Percentiles rank a stretch among this genome's conserved stretches.
Evolutionary conservation across 2,888 invertebrate species (phyloP).

Genomic region (Mythimna vitellina): DNA sequence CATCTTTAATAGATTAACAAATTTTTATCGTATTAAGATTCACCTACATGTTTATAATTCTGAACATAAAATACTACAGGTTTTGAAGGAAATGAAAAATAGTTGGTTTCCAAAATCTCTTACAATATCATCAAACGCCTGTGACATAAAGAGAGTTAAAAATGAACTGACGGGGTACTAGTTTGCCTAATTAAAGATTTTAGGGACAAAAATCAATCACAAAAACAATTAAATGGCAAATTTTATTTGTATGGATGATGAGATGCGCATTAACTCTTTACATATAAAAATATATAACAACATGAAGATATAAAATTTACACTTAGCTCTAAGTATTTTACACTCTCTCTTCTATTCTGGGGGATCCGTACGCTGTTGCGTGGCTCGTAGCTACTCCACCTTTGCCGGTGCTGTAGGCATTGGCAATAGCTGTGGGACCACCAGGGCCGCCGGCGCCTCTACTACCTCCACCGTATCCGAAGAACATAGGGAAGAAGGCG

Average conservation of each 20-base stretch:
- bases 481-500: constrained; percentile 93
- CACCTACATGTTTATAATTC: too few species aligned
- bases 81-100: too few species aligned
- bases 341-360: constrained; percentile 83
- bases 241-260: constrained; percentile 56
- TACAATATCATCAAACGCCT: background rate
- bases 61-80: too few species aligned
- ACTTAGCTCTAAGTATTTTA: constrained; percentile 67
- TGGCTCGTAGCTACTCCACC: constrained; percentile 94
- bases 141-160: background rate
- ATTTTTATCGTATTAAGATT: too few species aligned
- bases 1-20: too few species aligned
- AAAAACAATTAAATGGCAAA: constrained; percentile 39
- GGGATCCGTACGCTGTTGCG: constrained; percentile 93
- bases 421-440: constrained; percentile 93
- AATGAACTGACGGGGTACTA: background rate
- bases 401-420: constrained; percentile 93
- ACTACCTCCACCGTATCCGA: constrained; percentile 86
- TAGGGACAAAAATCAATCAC: constrained; percentile 11
- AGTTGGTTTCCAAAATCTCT: too few species aligned
- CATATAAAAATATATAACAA: constrained; percentile 62
- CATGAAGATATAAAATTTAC: constrained; percentile 61
- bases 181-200: background rate
- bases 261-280: constrained; percentile 57
- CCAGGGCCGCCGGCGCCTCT: constrained; percentile 90